Percentiles rank a stretch among this genome's conserved stretches.
Conservation (phyloP, 2,113 vertebrate genomes). For the Petromus typicus region DNA sequence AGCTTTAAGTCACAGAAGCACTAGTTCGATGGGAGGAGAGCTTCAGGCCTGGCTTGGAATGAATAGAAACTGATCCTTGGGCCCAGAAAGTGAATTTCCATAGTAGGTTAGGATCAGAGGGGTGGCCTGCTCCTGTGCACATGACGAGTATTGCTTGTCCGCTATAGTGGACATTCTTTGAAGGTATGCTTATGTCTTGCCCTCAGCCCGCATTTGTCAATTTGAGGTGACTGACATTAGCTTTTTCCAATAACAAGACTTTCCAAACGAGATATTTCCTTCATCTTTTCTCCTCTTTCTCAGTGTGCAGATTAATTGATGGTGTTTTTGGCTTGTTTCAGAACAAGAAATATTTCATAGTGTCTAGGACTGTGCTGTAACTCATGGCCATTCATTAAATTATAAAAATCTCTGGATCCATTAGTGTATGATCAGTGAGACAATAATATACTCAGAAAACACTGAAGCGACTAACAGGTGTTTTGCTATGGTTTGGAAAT, state of each 20-base stretch:
- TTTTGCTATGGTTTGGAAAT: neutral
- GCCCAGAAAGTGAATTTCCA: neutral
- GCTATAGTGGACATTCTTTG: neutral
- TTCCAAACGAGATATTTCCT: neutral
- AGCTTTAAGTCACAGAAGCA: neutral
- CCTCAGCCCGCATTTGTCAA: too few relatives aligned
- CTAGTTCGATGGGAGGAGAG: neutral
- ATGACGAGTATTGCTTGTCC: neutral
- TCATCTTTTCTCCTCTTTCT: neutral
- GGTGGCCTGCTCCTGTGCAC: neutral
- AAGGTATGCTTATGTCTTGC: too few relatives aligned
- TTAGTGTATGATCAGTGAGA: neutral
- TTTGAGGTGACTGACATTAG: neutral
- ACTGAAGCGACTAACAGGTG: neutral
- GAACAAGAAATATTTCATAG: neutral
- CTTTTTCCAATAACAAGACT: neutral
- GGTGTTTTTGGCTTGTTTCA: neutral
- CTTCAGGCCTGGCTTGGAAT: neutral
- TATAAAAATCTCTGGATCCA: neutral
- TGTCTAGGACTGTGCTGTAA: neutral
- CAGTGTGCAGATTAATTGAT: neutral
- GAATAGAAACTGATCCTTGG: neutral
- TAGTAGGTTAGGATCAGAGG: neutral
- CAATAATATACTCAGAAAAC: neutral
- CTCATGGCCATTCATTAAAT: neutral